These are phyloP conservation scores for Nicator chloris DNA, from an alignment of 2,113 vertebrate species.

Conservation along the genomic window DNA sequence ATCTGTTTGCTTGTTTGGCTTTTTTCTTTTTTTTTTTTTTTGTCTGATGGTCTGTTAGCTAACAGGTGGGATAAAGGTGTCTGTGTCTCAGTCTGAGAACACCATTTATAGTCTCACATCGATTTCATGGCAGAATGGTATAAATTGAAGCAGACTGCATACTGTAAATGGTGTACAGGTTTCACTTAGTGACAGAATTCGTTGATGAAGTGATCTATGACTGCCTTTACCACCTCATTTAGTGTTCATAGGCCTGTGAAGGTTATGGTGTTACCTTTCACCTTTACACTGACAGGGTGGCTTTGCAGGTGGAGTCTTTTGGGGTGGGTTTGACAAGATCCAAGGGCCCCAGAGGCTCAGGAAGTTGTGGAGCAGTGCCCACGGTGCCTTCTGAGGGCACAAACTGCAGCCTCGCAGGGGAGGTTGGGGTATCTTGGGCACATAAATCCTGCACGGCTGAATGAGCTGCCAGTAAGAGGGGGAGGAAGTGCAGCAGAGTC, in stretches of 20 bases:
- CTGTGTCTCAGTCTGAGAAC: neutral
- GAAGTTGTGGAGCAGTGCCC: neutral
- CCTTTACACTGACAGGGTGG: neutral
- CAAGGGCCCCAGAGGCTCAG: slow-evolving; percentile 31
- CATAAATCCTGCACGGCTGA: neutral
- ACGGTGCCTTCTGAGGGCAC: neutral
- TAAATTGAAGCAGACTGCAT: neutral
- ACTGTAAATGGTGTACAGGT: neutral
- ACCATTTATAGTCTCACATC: fast-evolving
- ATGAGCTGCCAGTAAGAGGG: neutral
- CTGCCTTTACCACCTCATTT: slow-evolving; percentile 14
- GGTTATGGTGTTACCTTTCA: slow-evolving; percentile 14
- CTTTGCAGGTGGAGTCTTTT: neutral
- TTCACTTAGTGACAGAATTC: neutral
- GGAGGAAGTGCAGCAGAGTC: neutral
- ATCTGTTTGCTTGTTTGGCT: neutral
- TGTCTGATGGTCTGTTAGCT: neutral
- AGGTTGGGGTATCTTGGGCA: neutral
- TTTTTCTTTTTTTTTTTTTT: too few relatives aligned
- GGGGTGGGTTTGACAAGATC: neutral
- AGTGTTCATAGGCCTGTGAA: neutral
- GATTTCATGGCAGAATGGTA: neutral
- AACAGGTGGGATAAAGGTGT: neutral
- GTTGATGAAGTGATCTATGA: neutral
- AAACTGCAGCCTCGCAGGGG: neutral